A percentile compares a stretch with the other conserved stretches of the same genome.
These are phyloP conservation scores for Pelodiscus sinensis DNA, from an alignment of 2,113 vertebrate genomes.

Conservation along the genomic window DNA sequence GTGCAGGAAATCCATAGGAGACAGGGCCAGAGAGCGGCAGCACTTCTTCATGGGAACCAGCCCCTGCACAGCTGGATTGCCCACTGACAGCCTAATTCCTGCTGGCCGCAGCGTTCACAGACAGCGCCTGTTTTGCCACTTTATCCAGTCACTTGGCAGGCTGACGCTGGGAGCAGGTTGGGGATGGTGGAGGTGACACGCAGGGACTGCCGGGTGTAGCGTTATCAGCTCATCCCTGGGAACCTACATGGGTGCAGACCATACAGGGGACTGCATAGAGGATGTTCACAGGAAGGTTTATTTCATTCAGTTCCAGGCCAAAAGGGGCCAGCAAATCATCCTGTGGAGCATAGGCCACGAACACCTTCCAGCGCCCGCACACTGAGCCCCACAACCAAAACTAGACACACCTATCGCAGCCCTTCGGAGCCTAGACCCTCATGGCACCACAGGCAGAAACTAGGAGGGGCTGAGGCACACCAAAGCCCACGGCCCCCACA, in stretches of 20 bases:
- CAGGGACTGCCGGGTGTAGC: neutral
- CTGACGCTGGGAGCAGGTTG: neutral
- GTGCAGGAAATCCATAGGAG: neutral
- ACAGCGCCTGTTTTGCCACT: neutral
- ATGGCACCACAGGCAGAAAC: neutral
- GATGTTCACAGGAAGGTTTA: neutral
- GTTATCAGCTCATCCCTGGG: neutral
- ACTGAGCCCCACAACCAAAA: neutral
- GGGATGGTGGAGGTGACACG: neutral
- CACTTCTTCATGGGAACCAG: neutral
- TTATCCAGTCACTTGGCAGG: neutral
- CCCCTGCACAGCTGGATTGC: neutral
- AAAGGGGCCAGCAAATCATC: neutral
- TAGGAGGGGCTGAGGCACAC: neutral
- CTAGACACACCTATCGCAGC: neutral
- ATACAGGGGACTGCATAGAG: neutral
- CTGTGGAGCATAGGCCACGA: neutral
- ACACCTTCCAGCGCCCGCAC: neutral
- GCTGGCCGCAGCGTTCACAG: neutral
- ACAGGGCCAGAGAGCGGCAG: neutral
- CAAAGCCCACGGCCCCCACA: too few relatives aligned
- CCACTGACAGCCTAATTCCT: neutral
- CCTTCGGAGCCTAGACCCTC: neutral
- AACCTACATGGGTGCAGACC: neutral
- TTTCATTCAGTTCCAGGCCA: neutral